A percentile compares a stretch with the other conserved stretches of the same genome.
Conservation (phyloP, 2,888 invertebrate genomes). For the Myopa tessellatipennis region DNA sequence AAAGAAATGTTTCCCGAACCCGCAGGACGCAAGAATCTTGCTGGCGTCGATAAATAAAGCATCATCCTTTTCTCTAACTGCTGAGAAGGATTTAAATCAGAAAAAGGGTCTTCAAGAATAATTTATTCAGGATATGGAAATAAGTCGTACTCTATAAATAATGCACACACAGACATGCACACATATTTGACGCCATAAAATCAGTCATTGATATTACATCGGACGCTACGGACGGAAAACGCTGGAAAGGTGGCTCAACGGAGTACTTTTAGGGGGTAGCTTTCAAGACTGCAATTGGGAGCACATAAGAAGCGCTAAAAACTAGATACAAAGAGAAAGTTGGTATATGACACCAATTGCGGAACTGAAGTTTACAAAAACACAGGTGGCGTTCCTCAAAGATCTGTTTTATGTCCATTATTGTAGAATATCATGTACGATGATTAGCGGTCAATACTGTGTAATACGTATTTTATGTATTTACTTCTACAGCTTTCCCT, state of each 20-base stretch:
- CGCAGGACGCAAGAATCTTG: no score
- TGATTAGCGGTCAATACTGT: neutral
- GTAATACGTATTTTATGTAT: no score
- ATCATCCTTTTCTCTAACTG: no score
- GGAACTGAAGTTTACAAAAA: neutral
- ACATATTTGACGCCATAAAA: neutral
- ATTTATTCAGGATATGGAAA: no score
- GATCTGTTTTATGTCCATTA: neutral
- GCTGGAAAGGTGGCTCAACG: neutral
- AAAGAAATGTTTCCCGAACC: no score
- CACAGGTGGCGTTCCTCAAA: neutral
- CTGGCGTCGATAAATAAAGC: no score
- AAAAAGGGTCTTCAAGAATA: no score
- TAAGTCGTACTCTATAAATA: no score
- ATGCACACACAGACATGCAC: neutral
- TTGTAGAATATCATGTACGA: neutral
- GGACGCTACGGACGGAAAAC: neutral
- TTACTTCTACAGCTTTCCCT: no score
- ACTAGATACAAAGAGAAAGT: neutral
- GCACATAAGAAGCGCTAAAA: neutral
- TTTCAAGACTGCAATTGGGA: neutral
- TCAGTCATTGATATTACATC: neutral
- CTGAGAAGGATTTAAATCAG: no score
- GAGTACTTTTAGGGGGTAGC: neutral
- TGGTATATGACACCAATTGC: neutral